These are phyloP conservation scores for Rutilus rutilus DNA, from an alignment of 2,113 vertebrate species.

Conservation along the genomic window DNA sequence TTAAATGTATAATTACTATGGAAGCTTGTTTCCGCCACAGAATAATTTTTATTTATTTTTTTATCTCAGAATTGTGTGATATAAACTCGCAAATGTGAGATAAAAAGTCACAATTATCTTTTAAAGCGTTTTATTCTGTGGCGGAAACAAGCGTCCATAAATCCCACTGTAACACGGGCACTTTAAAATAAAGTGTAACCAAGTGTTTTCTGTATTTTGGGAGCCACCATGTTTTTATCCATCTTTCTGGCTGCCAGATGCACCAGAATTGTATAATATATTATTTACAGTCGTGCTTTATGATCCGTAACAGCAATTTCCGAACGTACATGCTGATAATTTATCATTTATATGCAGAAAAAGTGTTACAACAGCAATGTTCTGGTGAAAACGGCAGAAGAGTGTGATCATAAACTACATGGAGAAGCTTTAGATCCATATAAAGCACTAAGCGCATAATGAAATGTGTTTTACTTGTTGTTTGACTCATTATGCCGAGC, in stretches of 20 bases:
- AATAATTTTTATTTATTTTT: too few species aligned
- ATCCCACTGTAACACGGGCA: too few species aligned
- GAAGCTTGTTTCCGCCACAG: too few species aligned
- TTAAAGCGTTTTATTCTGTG: too few species aligned
- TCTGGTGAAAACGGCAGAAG: not conserved
- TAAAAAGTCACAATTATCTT: too few species aligned
- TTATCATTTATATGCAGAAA: not conserved
- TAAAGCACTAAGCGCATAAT: not conserved
- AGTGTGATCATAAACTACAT: not conserved
- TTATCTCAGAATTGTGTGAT: too few species aligned
- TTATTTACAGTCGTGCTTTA: not conserved
- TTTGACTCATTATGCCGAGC: not conserved
- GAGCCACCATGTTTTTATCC: not conserved
- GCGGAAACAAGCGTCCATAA: too few species aligned
- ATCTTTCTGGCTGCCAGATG: not conserved
- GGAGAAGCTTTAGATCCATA: not conserved
- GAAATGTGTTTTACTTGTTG: conserved; percentile 6
- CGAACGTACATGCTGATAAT: not conserved
- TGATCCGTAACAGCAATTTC: not conserved
- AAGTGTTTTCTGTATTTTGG: not conserved
- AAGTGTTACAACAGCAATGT: not conserved
- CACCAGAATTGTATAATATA: not conserved
- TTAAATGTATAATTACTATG: too few species aligned
- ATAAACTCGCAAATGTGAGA: too few species aligned
- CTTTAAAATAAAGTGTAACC: too few species aligned